phyloP scores from a whole-genome alignment of 2,113 vertebrate species.

The Calyptommatus sinebrachiatus region DNA sequence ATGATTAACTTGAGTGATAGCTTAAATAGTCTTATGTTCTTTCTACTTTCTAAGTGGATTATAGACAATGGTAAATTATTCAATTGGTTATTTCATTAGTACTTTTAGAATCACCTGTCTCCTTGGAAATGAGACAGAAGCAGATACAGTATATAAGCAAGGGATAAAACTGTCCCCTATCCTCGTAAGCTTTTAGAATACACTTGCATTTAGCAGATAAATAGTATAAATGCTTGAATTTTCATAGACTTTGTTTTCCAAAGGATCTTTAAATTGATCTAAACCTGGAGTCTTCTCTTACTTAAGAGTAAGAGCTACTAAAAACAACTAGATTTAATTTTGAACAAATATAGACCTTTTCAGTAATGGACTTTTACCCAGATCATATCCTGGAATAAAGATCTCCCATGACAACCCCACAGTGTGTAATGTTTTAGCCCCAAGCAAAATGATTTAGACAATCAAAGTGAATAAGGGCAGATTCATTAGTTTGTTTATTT shows the following conservation, averaged over 20 bases:
- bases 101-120: constrained; percentile 5
- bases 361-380: too few species aligned
- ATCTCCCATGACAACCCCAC: too few species aligned
- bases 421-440: too few species aligned
- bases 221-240: neutral
- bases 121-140: neutral
- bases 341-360: too few species aligned
- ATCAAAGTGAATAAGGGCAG: too few species aligned
- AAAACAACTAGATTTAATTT: too few species aligned
- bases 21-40: neutral
- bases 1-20: neutral
- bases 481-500: too few species aligned
- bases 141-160: neutral
- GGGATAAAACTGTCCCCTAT: neutral
- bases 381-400: too few species aligned
- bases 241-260: neutral
- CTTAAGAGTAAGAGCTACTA: too few species aligned
- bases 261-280: neutral
- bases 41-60: constrained; percentile 17
- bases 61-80: neutral
- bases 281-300: too few species aligned
- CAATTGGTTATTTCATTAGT: constrained; percentile 11
- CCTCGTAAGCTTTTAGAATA: neutral
- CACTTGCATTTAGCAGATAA: neutral
- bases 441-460: too few species aligned